Evolutionary conservation across 1,140 invertebrate species (phyloP).

Genomic region (Drosophila orena): DNA sequence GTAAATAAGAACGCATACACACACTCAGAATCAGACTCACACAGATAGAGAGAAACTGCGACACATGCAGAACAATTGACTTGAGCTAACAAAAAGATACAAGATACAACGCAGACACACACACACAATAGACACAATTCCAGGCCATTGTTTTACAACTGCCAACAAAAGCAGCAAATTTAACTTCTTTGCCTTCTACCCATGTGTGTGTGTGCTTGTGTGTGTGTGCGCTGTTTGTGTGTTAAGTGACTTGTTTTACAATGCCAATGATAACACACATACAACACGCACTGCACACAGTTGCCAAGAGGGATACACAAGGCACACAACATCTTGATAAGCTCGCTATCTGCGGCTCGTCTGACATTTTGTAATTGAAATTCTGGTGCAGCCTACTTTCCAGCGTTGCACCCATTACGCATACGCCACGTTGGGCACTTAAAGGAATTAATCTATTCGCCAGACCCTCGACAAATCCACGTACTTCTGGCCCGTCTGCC

Average conservation of each 20-base stretch:
- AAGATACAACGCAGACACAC: constrained; percentile 63
- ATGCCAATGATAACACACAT: constrained; percentile 71
- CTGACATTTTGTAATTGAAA: constrained; percentile 79
- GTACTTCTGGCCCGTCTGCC: constrained; percentile 5
- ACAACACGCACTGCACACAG: constrained; percentile 8
- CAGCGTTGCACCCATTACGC: constrained; percentile 47
- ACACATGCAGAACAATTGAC: constrained; percentile 76
- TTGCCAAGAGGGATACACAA: constrained; percentile 9
- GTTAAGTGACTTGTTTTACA: constrained; percentile 81
- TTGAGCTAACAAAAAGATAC: constrained; percentile 68
- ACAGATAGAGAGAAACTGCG: constrained; percentile 26
- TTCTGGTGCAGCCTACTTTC: constrained; percentile 62
- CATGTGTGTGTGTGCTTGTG: constrained; percentile 1
- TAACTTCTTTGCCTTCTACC: constrained; percentile 56
- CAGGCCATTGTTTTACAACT: constrained; percentile 76
- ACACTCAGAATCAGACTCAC: constrained; percentile 6
- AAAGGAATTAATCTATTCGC: constrained; percentile 72
- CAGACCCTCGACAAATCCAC: constrained; percentile 15
- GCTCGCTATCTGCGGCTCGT: constrained; percentile 63
- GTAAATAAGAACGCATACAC: constrained; percentile 30
- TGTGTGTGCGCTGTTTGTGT: constrained; percentile 32
- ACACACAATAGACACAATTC: constrained; percentile 57
- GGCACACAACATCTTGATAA: constrained; percentile 70
- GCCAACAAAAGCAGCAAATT: constrained; percentile 78
- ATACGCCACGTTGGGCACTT: constrained; percentile 72